Percentiles rank a stretch among this genome's conserved stretches.
Evolutionary conservation across 1,140 invertebrate genomes (phyloP).

Genomic region (Mesaphorura yosii): DNA sequence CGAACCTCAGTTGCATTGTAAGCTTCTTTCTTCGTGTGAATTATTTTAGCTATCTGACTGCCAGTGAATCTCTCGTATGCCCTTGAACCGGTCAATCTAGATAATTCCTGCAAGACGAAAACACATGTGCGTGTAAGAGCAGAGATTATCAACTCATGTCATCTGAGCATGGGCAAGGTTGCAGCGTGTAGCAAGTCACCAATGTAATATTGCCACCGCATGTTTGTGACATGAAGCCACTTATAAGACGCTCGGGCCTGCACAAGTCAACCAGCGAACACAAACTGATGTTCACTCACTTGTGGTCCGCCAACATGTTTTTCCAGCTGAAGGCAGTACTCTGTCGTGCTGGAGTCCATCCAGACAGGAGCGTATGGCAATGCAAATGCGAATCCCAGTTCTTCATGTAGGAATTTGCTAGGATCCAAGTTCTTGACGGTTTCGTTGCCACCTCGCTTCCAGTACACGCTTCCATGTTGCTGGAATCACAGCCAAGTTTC

Average conservation of each 20-base stretch:
- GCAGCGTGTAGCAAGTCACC: too few species aligned
- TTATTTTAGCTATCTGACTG: constrained; percentile 81
- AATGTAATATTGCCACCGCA: too few species aligned
- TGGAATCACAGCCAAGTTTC: constrained; percentile 37
- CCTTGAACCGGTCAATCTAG: constrained; percentile 76
- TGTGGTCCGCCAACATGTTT: constrained; percentile 62
- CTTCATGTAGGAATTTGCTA: constrained; percentile 66
- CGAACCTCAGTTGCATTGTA: constrained; percentile 69
- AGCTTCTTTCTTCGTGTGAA: constrained; percentile 52
- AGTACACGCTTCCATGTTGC: constrained; percentile 96
- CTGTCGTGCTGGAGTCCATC: constrained; percentile 86
- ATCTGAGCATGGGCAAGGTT: too few species aligned
- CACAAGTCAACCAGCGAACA: too few species aligned
- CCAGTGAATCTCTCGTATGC: constrained; percentile 92
- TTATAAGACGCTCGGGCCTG: too few species aligned
- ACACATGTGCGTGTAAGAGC: too few species aligned
- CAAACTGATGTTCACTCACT: too few species aligned
- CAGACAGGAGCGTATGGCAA: constrained; percentile 77
- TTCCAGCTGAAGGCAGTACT: constrained; percentile 68
- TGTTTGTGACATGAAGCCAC: too few species aligned
- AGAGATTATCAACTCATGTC: too few species aligned
- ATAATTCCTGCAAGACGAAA: constrained; percentile 56
- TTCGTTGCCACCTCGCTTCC: constrained; percentile 60
- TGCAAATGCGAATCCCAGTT: constrained; percentile 63
- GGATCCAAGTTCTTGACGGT: constrained; percentile 55